These are phyloP conservation scores for Patella pellucida DNA, from an alignment of 2,888 invertebrate genomes.

Conservation along the genomic window DNA sequence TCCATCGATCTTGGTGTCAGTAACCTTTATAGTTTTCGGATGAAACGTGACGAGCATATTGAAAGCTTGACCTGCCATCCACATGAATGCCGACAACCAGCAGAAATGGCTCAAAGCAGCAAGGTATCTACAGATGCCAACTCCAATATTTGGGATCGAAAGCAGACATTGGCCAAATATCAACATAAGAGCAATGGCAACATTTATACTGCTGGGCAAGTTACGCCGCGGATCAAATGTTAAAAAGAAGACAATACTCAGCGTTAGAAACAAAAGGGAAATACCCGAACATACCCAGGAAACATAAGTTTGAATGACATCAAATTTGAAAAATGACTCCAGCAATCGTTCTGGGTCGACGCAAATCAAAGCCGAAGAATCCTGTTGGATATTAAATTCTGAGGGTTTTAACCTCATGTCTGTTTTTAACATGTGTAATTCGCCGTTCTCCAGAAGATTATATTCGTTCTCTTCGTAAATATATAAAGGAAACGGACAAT, in stretches of 20 bases:
- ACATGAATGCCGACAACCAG: constrained; percentile 29
- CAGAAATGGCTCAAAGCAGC: constrained; percentile 23
- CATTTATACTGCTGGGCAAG: constrained; percentile 23
- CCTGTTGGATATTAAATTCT: neutral
- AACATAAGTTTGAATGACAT: neutral
- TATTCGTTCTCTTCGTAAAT: neutral
- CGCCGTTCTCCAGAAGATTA: neutral
- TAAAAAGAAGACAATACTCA: constrained; percentile 20
- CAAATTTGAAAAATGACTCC: neutral
- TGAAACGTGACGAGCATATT: constrained; percentile 24
- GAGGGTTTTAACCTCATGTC: neutral
- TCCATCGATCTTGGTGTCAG: no score
- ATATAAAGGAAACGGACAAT: neutral
- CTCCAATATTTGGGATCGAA: neutral
- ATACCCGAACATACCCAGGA: constrained; percentile 6
- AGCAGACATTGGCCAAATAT: constrained; percentile 24
- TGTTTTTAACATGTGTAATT: neutral
- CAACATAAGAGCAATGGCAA: constrained; percentile 19
- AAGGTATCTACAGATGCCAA: constrained; percentile 9
- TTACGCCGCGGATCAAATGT: constrained; percentile 15
- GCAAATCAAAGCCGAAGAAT: neutral
- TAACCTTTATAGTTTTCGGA: neutral
- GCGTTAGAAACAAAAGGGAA: constrained; percentile 20
- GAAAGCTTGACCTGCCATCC: constrained; percentile 28
- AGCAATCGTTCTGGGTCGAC: neutral